Percentiles rank a stretch among this genome's conserved stretches.
phyloP scores from a whole-genome alignment of 2,888 invertebrate genomes.

The Limnephilus lunatus region DNA sequence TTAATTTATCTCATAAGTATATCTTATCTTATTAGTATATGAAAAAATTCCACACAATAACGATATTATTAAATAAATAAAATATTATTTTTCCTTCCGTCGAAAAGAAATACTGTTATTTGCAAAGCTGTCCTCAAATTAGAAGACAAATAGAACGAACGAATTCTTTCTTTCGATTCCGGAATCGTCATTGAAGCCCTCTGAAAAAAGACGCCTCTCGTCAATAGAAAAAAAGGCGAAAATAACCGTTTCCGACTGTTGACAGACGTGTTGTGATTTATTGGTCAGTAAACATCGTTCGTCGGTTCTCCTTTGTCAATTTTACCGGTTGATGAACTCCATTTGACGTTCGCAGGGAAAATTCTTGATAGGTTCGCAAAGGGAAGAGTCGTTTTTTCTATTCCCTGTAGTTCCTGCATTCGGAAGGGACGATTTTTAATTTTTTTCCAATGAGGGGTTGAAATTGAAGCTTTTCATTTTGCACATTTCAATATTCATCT shows the following conservation, averaged over 20 bases:
- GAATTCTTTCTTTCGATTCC: not conserved
- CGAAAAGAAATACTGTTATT: not conserved
- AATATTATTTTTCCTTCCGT: not conserved
- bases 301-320: conserved; percentile 53
- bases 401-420: not conserved
- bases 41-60: not conserved
- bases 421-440: not conserved
- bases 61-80: not conserved
- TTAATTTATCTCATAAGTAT: no score
- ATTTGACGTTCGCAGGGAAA: conserved; percentile 18
- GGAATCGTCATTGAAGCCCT: not conserved
- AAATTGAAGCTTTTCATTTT: not conserved
- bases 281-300: conserved; percentile 52
- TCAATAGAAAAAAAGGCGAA: not conserved
- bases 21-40: not conserved
- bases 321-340: conserved; percentile 45
- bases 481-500: not conserved
- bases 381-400: not conserved
- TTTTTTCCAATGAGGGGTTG: not conserved
- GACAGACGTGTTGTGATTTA: conserved; percentile 54
- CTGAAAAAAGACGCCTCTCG: not conserved
- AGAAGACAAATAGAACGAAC: not conserved
- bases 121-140: not conserved
- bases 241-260: conserved; percentile 32
- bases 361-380: not conserved